Conservation (phyloP, 2,113 vertebrate genomes). For the Arizona elegans region DNA sequence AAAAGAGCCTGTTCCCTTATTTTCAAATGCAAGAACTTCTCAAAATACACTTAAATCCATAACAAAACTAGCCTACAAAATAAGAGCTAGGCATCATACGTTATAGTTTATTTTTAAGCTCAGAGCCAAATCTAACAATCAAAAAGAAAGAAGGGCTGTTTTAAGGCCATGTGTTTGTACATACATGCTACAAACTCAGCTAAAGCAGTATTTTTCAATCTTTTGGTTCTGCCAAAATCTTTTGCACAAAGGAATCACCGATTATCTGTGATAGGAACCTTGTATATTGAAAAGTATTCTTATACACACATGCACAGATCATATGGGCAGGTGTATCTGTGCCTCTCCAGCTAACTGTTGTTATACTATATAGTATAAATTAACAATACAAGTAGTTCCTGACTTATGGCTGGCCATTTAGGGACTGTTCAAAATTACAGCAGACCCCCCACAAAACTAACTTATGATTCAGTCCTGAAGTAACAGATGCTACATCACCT, state of each 20-base stretch:
- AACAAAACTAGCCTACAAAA: slow-evolving; percentile 11
- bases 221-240: background rate
- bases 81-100: background rate
- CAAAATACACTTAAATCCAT: slow-evolving; percentile 30
- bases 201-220: background rate
- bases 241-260: background rate
- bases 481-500: background rate
- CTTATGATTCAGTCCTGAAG: background rate
- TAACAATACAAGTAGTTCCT: background rate
- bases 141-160: slow-evolving; percentile 5
- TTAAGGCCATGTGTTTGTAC: background rate
- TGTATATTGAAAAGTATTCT: background rate
- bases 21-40: slow-evolving; percentile 18
- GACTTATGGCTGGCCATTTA: background rate
- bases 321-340: too few relatives aligned
- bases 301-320: too few relatives aligned
- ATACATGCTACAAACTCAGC: background rate
- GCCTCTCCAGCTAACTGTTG: background rate
- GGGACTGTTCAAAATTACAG: background rate
- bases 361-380: background rate
- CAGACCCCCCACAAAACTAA: background rate
- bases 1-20: slow-evolving; percentile 22
- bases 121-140: background rate
- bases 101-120: slow-evolving; percentile 32
- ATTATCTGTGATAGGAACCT: background rate